These are phyloP conservation scores for Pachypanchax playfairii DNA, from an alignment of 2,113 vertebrate species.

Conservation along the genomic window DNA sequence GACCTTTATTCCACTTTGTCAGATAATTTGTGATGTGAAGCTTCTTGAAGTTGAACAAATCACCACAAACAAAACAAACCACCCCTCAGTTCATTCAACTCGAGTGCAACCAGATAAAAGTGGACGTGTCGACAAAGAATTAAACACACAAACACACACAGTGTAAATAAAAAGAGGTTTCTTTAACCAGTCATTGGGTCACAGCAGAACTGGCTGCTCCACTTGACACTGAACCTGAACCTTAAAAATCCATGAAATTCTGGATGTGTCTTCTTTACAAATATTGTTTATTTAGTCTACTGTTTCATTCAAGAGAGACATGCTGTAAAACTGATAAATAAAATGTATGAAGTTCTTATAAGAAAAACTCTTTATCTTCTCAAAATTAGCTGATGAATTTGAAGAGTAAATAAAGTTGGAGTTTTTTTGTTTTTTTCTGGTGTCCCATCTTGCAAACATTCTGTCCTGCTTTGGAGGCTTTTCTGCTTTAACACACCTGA, in stretches of 20 bases:
- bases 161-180: slow-evolving; percentile 31
- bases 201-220: neutral
- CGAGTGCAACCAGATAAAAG: neutral
- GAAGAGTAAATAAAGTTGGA: no score
- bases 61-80: neutral
- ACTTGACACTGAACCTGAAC: neutral
- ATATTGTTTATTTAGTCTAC: no score
- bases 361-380: no score
- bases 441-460: no score
- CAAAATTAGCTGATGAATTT: no score
- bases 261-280: no score
- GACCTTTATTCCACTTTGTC: neutral
- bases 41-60: neutral
- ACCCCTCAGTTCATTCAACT: neutral
- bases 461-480: no score
- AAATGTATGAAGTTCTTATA: no score
- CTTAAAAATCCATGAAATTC: neutral
- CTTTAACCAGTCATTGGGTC: slow-evolving; percentile 7
- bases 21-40: neutral
- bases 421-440: no score
- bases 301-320: no score
- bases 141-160: slow-evolving; percentile 9
- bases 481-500: no score
- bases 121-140: slow-evolving; percentile 12
- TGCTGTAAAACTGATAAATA: no score